phyloP scores from a whole-genome alignment of 1,140 invertebrate genomes.

The Hermetia illucens region DNA sequence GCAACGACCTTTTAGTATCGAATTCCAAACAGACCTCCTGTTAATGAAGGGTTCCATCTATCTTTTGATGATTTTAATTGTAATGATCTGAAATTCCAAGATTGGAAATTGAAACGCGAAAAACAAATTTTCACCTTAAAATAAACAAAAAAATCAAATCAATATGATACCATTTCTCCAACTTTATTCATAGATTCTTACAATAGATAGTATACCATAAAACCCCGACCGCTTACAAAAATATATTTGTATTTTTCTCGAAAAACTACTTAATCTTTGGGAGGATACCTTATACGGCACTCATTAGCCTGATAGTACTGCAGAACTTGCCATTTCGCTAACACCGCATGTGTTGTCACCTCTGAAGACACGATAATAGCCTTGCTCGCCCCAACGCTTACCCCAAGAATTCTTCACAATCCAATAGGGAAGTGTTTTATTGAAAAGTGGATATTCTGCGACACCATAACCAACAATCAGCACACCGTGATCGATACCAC shows the following conservation, averaged over 20 bases:
- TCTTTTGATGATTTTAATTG: too few species aligned
- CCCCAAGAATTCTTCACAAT: slow-evolving; percentile 92
- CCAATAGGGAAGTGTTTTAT: slow-evolving; percentile 78
- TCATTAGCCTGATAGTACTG: slow-evolving; percentile 61
- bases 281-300: too few species aligned
- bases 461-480: slow-evolving; percentile 83
- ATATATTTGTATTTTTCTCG: too few species aligned
- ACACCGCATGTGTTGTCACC: slow-evolving; percentile 92
- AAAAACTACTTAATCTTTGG: too few species aligned
- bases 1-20: not conserved
- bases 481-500: slow-evolving; percentile 78
- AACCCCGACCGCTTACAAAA: too few species aligned
- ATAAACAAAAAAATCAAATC: too few species aligned
- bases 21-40: not conserved
- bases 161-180: slow-evolving; percentile 18
- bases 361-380: slow-evolving; percentile 89
- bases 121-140: too few species aligned
- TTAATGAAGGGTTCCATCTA: too few species aligned
- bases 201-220: too few species aligned
- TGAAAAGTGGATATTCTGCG: slow-evolving; percentile 65
- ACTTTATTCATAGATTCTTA: too few species aligned
- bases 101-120: too few species aligned
- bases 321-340: slow-evolving; percentile 81
- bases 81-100: too few species aligned
- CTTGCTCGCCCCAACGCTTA: slow-evolving; percentile 62